Percentiles rank a stretch among this genome's conserved stretches.
Evolutionary conservation across 1,140 invertebrate species (phyloP).

Genomic region (Mercenaria mercenaria): DNA sequence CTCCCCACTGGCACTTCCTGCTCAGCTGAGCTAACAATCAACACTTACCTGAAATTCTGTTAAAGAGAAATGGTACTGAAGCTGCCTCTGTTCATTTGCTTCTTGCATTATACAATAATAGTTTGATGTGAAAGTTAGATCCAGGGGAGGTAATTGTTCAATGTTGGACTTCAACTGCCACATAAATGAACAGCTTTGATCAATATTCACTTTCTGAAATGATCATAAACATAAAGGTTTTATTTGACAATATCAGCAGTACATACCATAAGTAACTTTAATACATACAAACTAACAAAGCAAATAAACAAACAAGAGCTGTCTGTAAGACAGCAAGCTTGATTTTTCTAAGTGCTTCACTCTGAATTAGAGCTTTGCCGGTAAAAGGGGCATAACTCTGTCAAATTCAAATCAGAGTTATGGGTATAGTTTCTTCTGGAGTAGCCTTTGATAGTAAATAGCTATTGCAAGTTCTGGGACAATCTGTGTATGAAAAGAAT

Average conservation of each 20-base stretch:
- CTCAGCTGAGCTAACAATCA: no score
- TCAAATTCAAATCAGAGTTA: no score
- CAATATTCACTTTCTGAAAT: constrained; percentile 88
- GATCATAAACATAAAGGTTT: constrained; percentile 44
- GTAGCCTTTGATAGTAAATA: no score
- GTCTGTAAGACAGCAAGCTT: no score
- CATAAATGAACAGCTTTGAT: constrained; percentile 92
- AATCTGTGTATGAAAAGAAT: no score
- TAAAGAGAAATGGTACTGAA: constrained; percentile 89
- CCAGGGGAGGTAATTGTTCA: constrained; percentile 86
- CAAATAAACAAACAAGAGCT: background rate
- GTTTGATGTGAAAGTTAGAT: constrained; percentile 90
- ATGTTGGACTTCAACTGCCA: constrained; percentile 90
- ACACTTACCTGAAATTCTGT: constrained; percentile 89
- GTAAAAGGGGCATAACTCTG: no score
- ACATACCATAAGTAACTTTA: background rate
- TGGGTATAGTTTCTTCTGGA: no score
- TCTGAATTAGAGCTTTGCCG: no score
- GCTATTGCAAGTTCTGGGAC: no score
- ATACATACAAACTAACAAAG: background rate
- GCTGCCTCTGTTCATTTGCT: constrained; percentile 85
- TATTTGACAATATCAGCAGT: background rate
- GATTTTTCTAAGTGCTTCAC: no score
- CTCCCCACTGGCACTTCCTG: no score
- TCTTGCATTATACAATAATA: constrained; percentile 88